Evolutionary conservation across 2,888 invertebrate genomes (phyloP), one percentile per base, ranked within the genome.

Genomic region (Mesorhabditis sp.): DNA sequence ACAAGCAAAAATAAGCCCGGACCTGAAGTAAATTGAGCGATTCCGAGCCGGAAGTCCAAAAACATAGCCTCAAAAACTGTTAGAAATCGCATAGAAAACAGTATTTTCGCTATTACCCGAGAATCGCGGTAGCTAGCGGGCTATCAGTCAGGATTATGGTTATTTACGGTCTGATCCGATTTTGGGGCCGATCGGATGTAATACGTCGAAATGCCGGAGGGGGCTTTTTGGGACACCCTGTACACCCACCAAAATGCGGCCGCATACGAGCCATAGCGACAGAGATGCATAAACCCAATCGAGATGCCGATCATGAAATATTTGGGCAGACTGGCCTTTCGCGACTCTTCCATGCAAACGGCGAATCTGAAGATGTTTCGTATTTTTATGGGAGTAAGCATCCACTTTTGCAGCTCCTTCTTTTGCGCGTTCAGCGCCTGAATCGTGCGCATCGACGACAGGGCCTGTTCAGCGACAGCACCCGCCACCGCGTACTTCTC

Each of bases 201-300:
- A n/a, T n/a, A n/a, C n/a, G n/a, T n/a, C n/a, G n/a, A n/a, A n/a
- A n/a, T n/a, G n/a, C n/a, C n/a, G n/a, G n/a, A n/a, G n/a, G n/a
- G n/a, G n/a, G n/a, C 5, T 28, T 4, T 28, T 50, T 13, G 28
- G 28, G 28, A 28, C 2, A 2, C 28, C 28, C 28, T 28, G 28
- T 28, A 28, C 28, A 62, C 83, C 67, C 65, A 80, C 81, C 81
- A 83, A 70, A 85, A 85, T 4, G 85, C 84, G 41, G 86, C 70
- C 4, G 84, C 83, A 70, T 86, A 87, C 10, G 86, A 82, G 5
- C 82, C 76, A 72, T 87, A 87, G 82, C 86, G 86, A 61, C 84
- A 80, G 28, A 87, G 70, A 69, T 75, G 77, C 61, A 74, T 74
- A 68, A 77, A 76, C 4, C 86, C 86, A 42, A 85, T 70, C 2